These are phyloP conservation scores for Mesoligia furuncula DNA, from an alignment of 2,888 invertebrate genomes.

Conservation along the genomic window DNA sequence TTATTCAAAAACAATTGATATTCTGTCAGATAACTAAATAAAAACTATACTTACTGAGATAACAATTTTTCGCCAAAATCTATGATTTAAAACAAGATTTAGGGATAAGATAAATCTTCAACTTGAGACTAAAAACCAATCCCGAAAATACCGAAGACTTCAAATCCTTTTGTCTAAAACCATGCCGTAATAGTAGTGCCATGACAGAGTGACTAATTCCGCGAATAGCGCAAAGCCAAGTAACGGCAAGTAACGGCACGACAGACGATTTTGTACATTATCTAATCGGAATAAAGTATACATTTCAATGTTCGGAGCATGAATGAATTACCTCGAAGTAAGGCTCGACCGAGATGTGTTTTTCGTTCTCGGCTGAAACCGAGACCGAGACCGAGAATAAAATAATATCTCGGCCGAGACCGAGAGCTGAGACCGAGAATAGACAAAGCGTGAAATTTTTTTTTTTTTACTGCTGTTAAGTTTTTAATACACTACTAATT, in stretches of 20 bases:
- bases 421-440: no score
- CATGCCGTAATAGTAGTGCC: not conserved
- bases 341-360: no score
- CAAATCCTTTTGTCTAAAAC: not conserved
- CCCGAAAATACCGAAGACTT: not conserved
- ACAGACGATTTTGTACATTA: conserved; percentile 21
- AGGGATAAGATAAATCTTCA: not conserved
- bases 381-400: no score
- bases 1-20: not conserved
- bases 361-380: no score
- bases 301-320: conserved; percentile 7
- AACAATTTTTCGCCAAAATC: not conserved
- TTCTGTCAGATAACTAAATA: not conserved
- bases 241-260: not conserved
- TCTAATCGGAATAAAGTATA: conserved; percentile 4
- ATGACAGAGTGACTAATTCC: conserved; percentile 1
- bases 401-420: no score
- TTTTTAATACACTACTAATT: no score
- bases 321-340: conserved; percentile 9
- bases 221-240: not conserved
- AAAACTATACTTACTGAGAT: not conserved
- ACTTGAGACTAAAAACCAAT: not conserved
- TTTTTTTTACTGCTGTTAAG: no score
- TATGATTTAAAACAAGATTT: not conserved
- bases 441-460: no score